These are phyloP conservation scores for Spheniscus humboldti DNA, from an alignment of 2,797 vertebrate genomes.

Conservation along the genomic window DNA sequence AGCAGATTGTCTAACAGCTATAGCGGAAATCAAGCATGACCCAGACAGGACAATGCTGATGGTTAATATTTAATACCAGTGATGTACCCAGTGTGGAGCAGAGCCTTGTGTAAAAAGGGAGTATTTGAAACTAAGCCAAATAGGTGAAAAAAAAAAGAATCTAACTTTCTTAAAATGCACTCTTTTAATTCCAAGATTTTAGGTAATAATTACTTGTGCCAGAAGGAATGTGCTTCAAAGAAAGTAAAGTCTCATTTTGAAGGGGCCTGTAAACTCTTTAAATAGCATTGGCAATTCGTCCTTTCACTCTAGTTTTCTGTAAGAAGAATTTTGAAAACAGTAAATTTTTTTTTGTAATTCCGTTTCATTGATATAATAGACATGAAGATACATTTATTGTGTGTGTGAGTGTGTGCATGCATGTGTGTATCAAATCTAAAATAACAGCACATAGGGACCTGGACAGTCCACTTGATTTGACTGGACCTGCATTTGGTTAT, in stretches of 20 bases:
- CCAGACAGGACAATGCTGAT: not conserved
- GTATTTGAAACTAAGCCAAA: not conserved
- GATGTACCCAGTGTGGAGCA: not conserved
- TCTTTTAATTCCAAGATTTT: slow-evolving; percentile 1
- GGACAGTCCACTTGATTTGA: not conserved
- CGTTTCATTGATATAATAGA: not conserved
- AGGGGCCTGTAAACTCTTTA: not conserved
- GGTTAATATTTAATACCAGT: not conserved
- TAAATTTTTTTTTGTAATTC: not conserved
- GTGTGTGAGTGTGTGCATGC: not conserved
- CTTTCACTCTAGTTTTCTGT: not conserved
- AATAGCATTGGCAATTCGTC: not conserved
- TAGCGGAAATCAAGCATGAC: not conserved
- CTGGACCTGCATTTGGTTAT: not conserved
- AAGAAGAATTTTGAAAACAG: not conserved
- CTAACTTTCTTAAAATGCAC: not conserved
- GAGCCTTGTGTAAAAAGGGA: not conserved
- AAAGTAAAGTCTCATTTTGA: slow-evolving; percentile 4
- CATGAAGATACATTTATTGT: not conserved
- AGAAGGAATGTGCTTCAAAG: slow-evolving; percentile 13
- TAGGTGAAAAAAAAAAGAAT: not conserved
- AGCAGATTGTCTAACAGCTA: not conserved
- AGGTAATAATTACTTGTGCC: slow-evolving; percentile 18
- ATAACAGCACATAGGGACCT: not conserved
- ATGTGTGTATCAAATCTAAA: not conserved